Base-by-base conservation (phyloP, 2,888 invertebrate genomes). In the Netelia melanura region DNA sequence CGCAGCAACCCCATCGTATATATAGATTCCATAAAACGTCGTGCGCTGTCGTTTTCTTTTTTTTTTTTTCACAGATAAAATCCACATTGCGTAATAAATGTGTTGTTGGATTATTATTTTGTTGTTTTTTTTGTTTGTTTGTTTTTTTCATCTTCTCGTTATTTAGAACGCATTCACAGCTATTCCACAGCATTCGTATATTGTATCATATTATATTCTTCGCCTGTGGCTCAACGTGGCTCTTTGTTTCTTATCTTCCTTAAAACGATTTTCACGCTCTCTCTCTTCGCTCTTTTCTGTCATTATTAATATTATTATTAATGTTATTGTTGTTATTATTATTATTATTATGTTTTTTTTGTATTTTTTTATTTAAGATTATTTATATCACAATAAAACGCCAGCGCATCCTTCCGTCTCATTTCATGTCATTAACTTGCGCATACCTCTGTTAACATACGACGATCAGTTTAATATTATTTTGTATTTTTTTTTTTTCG, bases 361-460 rank as follows among this genome's bases (percentile, higher is more conserved):
- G 25, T 44, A 54, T 48, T 68, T 64, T 38, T 75, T 64, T 67
- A 44, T 80, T 81, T 78, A 89, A 92, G 90, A 91, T 92, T 91
- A 91, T 78, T 90, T 90, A 90, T 92, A 92, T 92, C 93, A 93
- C 93, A 93, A 92, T 92, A 87, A 91, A 92, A 91, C 91, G 91
- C 91, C 90, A 90, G 88, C 89, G 90, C 90, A 90, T 91, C 89
- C 88, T 87, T 90, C 85, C 87, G 86, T 86, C 87, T 87, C 81
- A 81, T 86, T 78, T 86, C 85, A 79, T 85, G 72, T 84, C 68
- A 83, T 77, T 77, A 62, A 88, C 75, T 82, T 85, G 86, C 88
- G 84, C 88, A 84, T 86, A 83, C 85, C 87, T 88, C 84, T 82
- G 68, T 81, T 76, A 65, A 78, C 81, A 48, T 78, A 62, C 8